Evolutionary conservation across 2,113 vertebrate genomes (phyloP), one percentile per base, ranked within the genome.

Genomic region (Zootoca vivipara): DNA sequence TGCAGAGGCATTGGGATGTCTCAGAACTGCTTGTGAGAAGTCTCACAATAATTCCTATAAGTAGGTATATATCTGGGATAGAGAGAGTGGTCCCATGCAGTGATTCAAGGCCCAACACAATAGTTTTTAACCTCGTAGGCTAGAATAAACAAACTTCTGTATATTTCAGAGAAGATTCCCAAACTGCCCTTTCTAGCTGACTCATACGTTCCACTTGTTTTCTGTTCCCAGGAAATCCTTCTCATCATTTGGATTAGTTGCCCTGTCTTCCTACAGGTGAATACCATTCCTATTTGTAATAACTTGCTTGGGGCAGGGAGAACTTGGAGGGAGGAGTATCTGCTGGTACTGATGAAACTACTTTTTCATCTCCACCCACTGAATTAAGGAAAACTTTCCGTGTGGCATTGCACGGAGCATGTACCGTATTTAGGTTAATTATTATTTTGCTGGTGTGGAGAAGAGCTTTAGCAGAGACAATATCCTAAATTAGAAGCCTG

Each of bases 401-500:
- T 78, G 77, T 9, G 24, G 56, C 73, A 56, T 33, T 64, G 80
- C 40, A 35, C 22, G 6, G 24, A 58, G 24, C 64, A 6, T 72
- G 6, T n/a, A n/a, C n/a, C n/a, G n/a, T 46, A 74, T 75, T 85
- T 86, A 75, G 64, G 6, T 73, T 74, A 82, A 89, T 85, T 86
- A 82, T 69, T 82, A 67, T 67, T 86, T 82, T 82, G 42, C n/a
- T n/a, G 62, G 26, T 42, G 24, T 30, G 26, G 40, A 26, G 42
- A 75, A 58, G 16, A 42, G n/a, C 5, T 81, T 65, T 84, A 75
- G 80, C 35, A 46, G 87, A 75, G 40, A 81, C 33, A 56, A 1
- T 13, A 62, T 67, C 38, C 72, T 82, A 58, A 62, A 78, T 78
- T 84, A 7, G 18, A 30, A 52, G 3, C 30, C 82, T 70, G n/a